phyloP scores from a whole-genome alignment of 2,797 vertebrate genomes.

The Pipistrellus pygmaeus region DNA sequence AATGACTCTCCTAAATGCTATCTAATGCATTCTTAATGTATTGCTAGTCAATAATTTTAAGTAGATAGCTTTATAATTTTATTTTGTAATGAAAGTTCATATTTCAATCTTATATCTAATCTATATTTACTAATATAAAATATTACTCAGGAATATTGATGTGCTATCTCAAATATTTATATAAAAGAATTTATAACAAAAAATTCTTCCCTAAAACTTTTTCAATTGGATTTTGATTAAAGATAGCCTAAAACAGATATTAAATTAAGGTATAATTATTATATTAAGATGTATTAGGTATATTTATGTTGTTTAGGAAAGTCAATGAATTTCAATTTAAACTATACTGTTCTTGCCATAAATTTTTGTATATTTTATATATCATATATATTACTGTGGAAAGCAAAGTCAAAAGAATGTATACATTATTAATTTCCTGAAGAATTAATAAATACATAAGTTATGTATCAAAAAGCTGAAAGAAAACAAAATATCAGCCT shows the following conservation, averaged over 20 bases:
- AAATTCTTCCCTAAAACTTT: conserved; percentile 60
- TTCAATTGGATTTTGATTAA: conserved; percentile 61
- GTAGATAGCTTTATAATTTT: conserved; percentile 79
- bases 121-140: conserved; percentile 68
- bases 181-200: conserved; percentile 63
- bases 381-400: neutral
- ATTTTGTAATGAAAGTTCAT: conserved; percentile 56
- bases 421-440: neutral
- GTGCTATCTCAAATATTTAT: conserved; percentile 59
- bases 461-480: neutral
- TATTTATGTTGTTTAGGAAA: conserved; percentile 54
- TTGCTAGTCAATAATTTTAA: conserved; percentile 78
- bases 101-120: conserved; percentile 78
- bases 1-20: conserved; percentile 77
- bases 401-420: neutral
- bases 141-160: conserved; percentile 55
- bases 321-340: conserved; percentile 7
- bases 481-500: neutral
- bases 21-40: conserved; percentile 79
- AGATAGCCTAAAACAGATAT: conserved; percentile 43
- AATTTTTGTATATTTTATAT: neutral
- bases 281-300: neutral
- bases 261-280: conserved; percentile 57
- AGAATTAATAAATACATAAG: neutral
- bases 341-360: neutral